These are phyloP conservation scores for Takifugu flavidus DNA, from an alignment of 2,113 vertebrate species.

Conservation along the genomic window DNA sequence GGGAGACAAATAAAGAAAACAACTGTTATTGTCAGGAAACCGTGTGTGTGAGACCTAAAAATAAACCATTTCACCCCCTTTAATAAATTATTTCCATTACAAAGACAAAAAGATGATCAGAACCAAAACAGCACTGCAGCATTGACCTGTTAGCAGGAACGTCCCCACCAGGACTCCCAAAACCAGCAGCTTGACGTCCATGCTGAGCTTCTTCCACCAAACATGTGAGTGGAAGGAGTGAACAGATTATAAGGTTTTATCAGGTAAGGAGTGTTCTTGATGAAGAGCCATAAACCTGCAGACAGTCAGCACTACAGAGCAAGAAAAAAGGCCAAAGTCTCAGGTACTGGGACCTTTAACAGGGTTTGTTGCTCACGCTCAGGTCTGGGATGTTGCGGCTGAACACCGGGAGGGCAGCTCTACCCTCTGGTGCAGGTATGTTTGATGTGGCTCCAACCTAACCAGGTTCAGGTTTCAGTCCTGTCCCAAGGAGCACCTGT, in stretches of 20 bases:
- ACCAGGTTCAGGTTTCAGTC: no score
- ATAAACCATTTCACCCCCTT: no score
- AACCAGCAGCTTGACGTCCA: neutral
- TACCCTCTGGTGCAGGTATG: no score
- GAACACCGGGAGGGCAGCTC: no score
- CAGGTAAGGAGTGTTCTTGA: neutral
- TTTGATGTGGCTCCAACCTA: no score
- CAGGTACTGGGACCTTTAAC: no score
- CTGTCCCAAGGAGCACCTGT: no score
- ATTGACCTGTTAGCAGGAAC: constrained; percentile 25
- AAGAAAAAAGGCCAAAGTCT: no score
- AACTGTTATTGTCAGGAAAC: neutral
- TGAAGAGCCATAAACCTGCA: neutral
- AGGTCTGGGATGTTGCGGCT: no score
- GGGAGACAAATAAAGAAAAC: neutral
- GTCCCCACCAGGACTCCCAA: constrained; percentile 1
- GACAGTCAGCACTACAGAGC: neutral
- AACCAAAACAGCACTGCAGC: neutral
- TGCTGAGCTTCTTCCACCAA: neutral
- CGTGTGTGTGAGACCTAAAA: no score
- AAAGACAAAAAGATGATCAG: neutral
- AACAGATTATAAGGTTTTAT: neutral
- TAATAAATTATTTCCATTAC: no score
- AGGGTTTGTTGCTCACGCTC: no score
- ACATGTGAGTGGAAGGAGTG: neutral